Base-by-base conservation (phyloP, 2,888 invertebrate genomes). In the Ochropleura leucogaster region DNA sequence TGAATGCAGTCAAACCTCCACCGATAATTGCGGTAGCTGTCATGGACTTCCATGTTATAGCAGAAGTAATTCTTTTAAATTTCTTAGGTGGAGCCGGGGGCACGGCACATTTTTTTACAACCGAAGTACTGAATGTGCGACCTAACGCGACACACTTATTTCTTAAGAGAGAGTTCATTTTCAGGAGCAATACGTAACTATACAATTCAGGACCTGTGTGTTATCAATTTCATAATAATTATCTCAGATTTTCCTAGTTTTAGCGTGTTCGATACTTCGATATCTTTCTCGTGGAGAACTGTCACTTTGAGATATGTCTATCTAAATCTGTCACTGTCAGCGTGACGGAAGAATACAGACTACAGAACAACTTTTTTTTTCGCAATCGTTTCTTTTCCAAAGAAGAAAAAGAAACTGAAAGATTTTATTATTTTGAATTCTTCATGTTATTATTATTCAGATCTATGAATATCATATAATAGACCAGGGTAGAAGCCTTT, bases 11-110 rank as follows among this genome's bases (percentile, higher is more conserved):
- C 62, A 98, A 93, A 0, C 97, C 96, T 4, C 97, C 97, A 3
- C 98, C 98, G 3, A 98, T 90, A 0, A 97, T 95, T 1, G 97
- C 97, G 1, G 98, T 97, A 42, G 97, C 95, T 10, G 96, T 95
- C 80, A 99, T 95, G 80, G 97, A 98, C 91, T 97, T 98, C 99
- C 99, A 99, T 82, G 98, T 97, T 86, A 99, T 97, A 0, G 98
- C 98, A 0, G 97, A 97, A 82, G 97, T 95, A 18, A 90, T 83
- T 81, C 89, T 91, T 78, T 91, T 94, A 12, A 87, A 85, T 74
- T 79, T 91, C 84, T 94, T 95, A 0, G 96, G 95, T 42, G 94
- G 94, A 53, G 84, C 87, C 16, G 96, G 95, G 14, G 95, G 94
- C 68, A 88, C 88, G 4, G 93, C 92, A 90, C 93, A 94, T 62